A percentile compares a stretch with the other conserved stretches of the same genome.
phyloP scores from a whole-genome alignment of 2,113 vertebrate species.

The Lipophrys pholis region DNA sequence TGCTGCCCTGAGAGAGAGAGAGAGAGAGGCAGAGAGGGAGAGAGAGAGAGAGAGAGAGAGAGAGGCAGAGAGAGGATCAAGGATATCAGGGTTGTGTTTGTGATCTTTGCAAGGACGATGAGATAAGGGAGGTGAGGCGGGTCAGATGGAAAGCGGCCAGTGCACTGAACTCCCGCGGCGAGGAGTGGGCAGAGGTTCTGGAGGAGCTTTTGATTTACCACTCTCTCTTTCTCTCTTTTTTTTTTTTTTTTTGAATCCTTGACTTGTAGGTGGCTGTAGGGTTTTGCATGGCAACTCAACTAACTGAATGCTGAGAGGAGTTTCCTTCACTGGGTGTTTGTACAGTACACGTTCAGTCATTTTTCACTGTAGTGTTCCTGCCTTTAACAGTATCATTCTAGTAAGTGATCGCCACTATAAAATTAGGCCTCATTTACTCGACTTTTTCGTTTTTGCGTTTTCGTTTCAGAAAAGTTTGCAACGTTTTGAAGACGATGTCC shows the following conservation, averaged over 20 bases:
- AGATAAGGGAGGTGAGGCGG: not conserved
- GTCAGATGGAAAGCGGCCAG: not conserved
- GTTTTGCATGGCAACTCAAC: not conserved
- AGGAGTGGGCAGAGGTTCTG: not conserved
- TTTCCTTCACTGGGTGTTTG: not conserved
- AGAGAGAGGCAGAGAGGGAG: no score
- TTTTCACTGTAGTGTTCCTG: no score
- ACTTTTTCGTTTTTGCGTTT: no score
- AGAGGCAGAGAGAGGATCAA: not conserved
- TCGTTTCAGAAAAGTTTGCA: no score
- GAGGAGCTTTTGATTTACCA: not conserved
- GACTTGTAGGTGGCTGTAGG: not conserved
- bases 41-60: no score
- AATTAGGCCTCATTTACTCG: no score
- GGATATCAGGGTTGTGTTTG: not conserved
- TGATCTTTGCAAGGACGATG: not conserved
- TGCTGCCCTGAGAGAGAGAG: not conserved
- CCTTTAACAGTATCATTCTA: no score
- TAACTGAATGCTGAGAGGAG: not conserved
- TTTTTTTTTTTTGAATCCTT: no score
- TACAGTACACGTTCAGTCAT: no score
- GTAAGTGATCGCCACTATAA: no score
- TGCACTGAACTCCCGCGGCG: not conserved
- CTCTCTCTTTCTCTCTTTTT: no score
- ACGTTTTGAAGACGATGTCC: no score